Base-by-base conservation (phyloP, 2,113 vertebrate genomes). In the Axis porcinus region DNA sequence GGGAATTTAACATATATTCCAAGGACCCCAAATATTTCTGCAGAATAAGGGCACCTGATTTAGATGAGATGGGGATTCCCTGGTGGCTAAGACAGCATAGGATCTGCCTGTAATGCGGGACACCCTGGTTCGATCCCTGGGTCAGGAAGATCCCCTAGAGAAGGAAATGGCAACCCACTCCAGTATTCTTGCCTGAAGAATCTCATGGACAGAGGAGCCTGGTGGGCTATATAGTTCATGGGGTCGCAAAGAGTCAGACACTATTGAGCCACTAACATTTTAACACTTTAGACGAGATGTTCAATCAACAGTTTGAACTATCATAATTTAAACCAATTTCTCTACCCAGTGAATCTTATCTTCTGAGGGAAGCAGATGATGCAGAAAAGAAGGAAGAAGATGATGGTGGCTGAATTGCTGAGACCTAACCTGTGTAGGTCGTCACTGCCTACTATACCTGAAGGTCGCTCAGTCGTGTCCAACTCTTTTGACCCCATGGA, bases 281-380 rank as follows among this genome's bases (percentile, higher is more conserved):
- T 43, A 76, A 76, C 13, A 43, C 23, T 70, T 85, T 70, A 87
- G 58, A 76, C 2, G 27, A 93, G 76, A 67, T 45, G 7, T 76
- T 95, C 91, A 86, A 43, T 89, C 23, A 67, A 91, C 94, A 92
- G 60, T 90, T 97, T 86, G 90, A 92, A 95, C 79, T 94, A 94
- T 70, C 79, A 13, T 86, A 57, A 92, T 91, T 88, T 96, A 87
- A 81, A 86, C 50, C 70, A 57, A 17, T 74, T 93, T 89, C 85
- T 94, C 21, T 93, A 45, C 74, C 64, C 23, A 92, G 14, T 84
- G 78, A 28, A 70, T 93, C 94, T 84, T 89, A 43, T 67, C 40
- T 91, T 97, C 79, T 12, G 45, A 96, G 78, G 76, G 62, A 92
- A 94, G n/a, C 2, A 84, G 74, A 54, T 85, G n/a, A 67, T 36